Evolutionary conservation across 2,113 vertebrate genomes (phyloP).

Genomic region (Climacteris rufus): DNA sequence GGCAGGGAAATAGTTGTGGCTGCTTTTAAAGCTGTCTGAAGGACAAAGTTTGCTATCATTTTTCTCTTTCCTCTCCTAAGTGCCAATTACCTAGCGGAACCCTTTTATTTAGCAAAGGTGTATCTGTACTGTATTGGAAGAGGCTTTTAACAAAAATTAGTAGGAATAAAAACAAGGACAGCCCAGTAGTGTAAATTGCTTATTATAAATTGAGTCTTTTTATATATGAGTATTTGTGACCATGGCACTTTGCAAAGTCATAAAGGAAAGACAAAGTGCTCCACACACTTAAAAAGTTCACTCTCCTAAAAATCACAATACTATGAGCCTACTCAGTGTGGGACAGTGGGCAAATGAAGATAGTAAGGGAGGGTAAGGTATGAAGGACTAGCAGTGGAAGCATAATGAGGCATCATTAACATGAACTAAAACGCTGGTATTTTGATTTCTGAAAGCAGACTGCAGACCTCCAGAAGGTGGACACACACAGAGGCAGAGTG

Average conservation of each 20-base stretch:
- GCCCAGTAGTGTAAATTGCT: not conserved
- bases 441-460: not conserved
- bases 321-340: not conserved
- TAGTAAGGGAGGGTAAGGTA: not conserved
- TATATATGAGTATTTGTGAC: not conserved
- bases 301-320: not conserved
- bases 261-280: not conserved
- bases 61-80: conserved; percentile 16
- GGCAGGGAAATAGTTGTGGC: not conserved
- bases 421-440: not conserved
- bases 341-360: not conserved
- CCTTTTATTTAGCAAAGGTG: not conserved
- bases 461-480: not conserved
- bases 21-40: conserved; percentile 7
- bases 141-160: not conserved
- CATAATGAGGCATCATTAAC: not conserved
- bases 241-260: not conserved
- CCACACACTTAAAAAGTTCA: not conserved
- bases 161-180: not conserved
- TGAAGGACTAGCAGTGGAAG: not conserved
- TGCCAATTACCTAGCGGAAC: not conserved
- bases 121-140: not conserved
- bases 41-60: not conserved
- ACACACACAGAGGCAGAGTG: not conserved
- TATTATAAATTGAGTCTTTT: not conserved